phyloP scores from a whole-genome alignment of 2,797 vertebrate genomes.

The Podarcis lilfordi region DNA sequence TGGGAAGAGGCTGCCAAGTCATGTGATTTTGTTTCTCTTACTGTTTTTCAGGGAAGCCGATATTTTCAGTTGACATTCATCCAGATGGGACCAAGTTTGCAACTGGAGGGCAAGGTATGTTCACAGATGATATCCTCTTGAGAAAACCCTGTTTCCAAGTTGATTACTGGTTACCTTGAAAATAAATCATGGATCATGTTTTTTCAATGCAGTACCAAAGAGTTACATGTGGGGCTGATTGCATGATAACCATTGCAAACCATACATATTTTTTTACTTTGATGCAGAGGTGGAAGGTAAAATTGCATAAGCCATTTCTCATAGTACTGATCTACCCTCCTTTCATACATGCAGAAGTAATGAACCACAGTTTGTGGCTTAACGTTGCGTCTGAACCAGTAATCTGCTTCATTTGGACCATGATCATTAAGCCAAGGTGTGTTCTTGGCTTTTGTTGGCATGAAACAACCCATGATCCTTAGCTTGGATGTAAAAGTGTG shows the following conservation, averaged over 20 bases:
- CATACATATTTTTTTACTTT: neutral
- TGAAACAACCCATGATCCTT: too few relatives aligned
- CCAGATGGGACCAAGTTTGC: constrained; percentile 98
- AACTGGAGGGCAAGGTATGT: constrained; percentile 95
- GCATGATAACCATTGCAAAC: neutral
- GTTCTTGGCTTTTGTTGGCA: too few relatives aligned
- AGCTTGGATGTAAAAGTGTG: too few relatives aligned
- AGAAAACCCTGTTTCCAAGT: neutral
- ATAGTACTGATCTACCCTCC: neutral
- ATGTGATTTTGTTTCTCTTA: constrained; percentile 38
- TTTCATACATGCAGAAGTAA: too few relatives aligned
- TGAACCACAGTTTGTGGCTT: too few relatives aligned
- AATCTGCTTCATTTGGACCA: too few relatives aligned
- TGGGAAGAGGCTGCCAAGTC: constrained; percentile 32
- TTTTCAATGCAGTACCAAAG: neutral
- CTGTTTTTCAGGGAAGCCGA: constrained; percentile 90
- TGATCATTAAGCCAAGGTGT: too few relatives aligned
- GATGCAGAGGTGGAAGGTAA: neutral
- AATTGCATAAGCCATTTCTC: neutral
- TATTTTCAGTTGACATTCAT: constrained; percentile 98
- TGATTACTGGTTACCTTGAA: neutral
- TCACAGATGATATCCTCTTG: neutral
- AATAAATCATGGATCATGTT: neutral
- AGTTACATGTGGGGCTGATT: neutral
- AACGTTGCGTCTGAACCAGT: too few relatives aligned